These are phyloP conservation scores for Drosophila lacicola DNA, from an alignment of 2,888 invertebrate genomes.

Conservation along the genomic window DNA sequence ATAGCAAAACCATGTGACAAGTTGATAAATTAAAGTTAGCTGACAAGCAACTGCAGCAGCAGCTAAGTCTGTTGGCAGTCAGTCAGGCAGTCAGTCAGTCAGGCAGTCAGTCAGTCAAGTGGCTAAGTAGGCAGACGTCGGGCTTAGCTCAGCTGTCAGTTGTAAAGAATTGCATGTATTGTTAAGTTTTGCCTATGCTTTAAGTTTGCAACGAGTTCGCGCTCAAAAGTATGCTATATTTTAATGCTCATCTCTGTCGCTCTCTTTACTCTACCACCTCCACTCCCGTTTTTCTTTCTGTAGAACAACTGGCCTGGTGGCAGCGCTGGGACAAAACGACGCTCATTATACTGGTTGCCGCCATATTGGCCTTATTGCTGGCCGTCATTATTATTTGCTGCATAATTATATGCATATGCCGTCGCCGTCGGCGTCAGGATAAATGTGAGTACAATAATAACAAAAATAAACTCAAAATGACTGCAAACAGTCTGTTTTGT, in stretches of 20 bases:
- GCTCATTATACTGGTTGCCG: slow-evolving; percentile 90
- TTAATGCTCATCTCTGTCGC: slow-evolving; percentile 25
- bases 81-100: slow-evolving; percentile 32
- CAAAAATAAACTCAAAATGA: slow-evolving; percentile 13
- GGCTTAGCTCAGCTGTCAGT: slow-evolving; percentile 52
- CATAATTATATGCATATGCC: slow-evolving; percentile 93
- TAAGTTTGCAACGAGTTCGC: slow-evolving; percentile 16
- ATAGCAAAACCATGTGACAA: slow-evolving; percentile 66
- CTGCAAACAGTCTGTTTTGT: slow-evolving; percentile 24
- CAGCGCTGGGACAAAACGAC: slow-evolving; percentile 91
- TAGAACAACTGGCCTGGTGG: slow-evolving; percentile 93
- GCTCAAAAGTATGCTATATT: slow-evolving; percentile 5
- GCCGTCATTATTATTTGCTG: slow-evolving; percentile 93
- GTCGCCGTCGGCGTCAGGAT: slow-evolving; percentile 89
- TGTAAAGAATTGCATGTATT: slow-evolving; percentile 54
- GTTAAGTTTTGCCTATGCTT: slow-evolving; percentile 35
- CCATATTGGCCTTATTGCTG: slow-evolving; percentile 89
- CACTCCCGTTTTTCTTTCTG: slow-evolving; percentile 26
- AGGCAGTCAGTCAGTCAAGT: slow-evolving; percentile 38
- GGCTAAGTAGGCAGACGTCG: slow-evolving; percentile 50
- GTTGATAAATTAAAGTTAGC: slow-evolving; percentile 73
- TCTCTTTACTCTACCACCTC: slow-evolving; percentile 15
- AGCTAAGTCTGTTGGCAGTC: too few species aligned
- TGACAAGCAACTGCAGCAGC: slow-evolving; percentile 33
- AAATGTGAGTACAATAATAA: slow-evolving; percentile 84